Conservation (phyloP, 2,797 vertebrate species). For the Xerus rutilus region DNA sequence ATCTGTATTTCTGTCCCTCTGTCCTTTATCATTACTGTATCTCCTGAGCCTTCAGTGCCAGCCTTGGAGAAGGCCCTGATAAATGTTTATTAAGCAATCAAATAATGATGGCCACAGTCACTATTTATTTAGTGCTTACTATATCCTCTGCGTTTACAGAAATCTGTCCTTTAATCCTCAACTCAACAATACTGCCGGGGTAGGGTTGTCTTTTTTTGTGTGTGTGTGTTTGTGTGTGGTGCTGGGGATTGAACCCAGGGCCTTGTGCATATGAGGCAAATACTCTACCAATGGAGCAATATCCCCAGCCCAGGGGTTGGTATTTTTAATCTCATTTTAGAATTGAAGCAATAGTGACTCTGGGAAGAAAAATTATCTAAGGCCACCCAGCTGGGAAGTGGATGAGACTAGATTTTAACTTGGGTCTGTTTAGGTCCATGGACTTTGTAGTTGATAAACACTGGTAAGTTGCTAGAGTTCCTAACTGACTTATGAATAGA, state of each 20-base stretch:
- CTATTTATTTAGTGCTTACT: background rate
- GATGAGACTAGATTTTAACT: conserved; percentile 20
- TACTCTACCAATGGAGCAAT: too few relatives aligned
- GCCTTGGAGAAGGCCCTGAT: background rate
- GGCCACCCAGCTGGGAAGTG: background rate
- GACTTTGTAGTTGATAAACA: background rate
- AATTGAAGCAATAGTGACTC: conserved; percentile 8
- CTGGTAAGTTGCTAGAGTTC: background rate
- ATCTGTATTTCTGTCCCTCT: background rate
- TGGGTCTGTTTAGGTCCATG: background rate
- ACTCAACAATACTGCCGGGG: background rate
- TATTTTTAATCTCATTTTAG: conserved; percentile 42
- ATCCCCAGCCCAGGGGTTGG: too few relatives aligned
- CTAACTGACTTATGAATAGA: background rate
- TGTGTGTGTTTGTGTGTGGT: too few relatives aligned
- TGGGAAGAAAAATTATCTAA: background rate
- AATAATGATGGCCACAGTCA: background rate
- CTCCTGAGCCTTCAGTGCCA: background rate
- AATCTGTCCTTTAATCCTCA: conserved; percentile 8
- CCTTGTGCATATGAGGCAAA: too few relatives aligned
- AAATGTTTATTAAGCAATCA: background rate
- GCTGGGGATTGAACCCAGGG: too few relatives aligned
- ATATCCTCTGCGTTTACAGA: background rate
- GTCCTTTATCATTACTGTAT: background rate
- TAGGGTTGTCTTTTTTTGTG: background rate